Evolutionary conservation across 2,888 invertebrate species (phyloP).

Genomic region (Rotaria magnacalcarata): DNA sequence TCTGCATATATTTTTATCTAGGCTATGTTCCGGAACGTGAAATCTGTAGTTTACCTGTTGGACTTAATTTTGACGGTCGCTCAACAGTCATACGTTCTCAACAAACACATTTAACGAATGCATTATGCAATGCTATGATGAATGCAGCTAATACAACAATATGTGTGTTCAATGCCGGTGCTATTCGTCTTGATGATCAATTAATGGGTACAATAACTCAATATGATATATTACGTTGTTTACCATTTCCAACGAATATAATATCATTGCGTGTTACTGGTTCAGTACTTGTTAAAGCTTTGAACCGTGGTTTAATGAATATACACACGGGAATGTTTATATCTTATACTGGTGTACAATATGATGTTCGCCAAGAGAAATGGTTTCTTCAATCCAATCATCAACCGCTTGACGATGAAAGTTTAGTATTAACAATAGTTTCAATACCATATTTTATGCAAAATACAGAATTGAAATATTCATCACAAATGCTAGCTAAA

Average conservation of each 20-base stretch:
- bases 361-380: background rate
- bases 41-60: background rate
- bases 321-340: background rate
- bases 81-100: slow-evolving; percentile 26
- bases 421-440: background rate
- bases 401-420: background rate
- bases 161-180: slow-evolving; percentile 22
- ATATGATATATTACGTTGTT: slow-evolving; percentile 15
- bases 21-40: background rate
- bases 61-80: background rate
- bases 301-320: background rate
- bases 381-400: background rate
- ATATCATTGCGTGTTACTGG: background rate
- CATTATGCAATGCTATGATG: slow-evolving; percentile 21
- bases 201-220: background rate
- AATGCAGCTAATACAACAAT: background rate
- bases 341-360: background rate
- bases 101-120: background rate
- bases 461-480: slow-evolving; percentile 9
- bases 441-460: background rate
- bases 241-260: background rate
- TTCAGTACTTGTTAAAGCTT: background rate
- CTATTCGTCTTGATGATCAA: slow-evolving; percentile 14
- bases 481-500: background rate
- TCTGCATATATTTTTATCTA: background rate